A percentile compares a stretch with the other conserved stretches of the same genome.
phyloP scores from a whole-genome alignment of 2,113 vertebrate species.

The Cyanoderma ruficeps region DNA sequence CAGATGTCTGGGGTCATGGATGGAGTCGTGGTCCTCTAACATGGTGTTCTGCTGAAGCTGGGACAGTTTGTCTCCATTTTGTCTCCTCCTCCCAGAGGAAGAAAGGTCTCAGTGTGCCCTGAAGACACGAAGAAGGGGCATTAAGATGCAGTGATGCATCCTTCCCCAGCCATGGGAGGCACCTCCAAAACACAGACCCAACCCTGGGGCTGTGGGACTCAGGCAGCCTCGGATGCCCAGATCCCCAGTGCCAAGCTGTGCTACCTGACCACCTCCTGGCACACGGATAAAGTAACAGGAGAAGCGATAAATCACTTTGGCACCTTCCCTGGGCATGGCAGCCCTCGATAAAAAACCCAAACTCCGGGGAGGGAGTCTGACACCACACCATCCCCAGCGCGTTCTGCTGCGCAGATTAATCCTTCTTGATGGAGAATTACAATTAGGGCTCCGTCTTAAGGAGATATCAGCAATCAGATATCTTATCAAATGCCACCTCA shows the following conservation, averaged over 20 bases:
- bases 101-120: background rate
- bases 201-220: accelerated
- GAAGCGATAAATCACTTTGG: background rate
- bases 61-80: background rate
- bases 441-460: conserved; percentile 23
- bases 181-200: background rate
- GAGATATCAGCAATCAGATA: conserved; percentile 40
- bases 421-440: conserved; percentile 17
- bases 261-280: background rate
- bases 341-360: background rate
- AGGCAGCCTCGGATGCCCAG: background rate
- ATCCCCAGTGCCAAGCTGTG: accelerated
- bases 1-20: background rate
- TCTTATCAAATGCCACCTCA: conserved; percentile 45
- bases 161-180: accelerated
- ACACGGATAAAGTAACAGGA: background rate
- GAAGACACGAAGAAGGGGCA: background rate
- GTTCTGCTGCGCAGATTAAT: background rate
- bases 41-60: background rate
- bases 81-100: background rate
- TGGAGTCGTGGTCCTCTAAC: background rate
- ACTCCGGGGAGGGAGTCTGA: background rate
- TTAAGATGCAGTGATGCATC: accelerated
- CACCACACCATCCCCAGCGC: background rate
- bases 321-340: background rate